phyloP scores from a whole-genome alignment of 1,140 invertebrate species.

The Aphaenogaster floridana region DNA sequence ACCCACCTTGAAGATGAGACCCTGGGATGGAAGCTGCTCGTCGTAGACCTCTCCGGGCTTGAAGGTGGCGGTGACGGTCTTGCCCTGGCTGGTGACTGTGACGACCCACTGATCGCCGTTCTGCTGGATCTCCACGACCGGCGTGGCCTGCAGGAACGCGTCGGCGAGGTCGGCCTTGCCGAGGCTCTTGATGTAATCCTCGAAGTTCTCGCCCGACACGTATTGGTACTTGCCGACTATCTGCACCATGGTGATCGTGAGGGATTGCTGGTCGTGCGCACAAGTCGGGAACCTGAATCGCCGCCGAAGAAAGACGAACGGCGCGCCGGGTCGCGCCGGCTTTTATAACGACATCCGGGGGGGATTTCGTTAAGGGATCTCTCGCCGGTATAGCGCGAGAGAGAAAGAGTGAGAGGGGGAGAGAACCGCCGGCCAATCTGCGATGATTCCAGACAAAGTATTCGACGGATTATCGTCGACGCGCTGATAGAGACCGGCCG shows the following conservation, averaged over 20 bases:
- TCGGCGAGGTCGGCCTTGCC: constrained; percentile 71
- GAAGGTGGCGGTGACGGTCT: constrained; percentile 78
- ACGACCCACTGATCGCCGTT: constrained; percentile 80
- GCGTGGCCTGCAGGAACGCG: constrained; percentile 75
- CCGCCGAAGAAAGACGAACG: constrained; percentile 36
- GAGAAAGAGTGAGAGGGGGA: neutral
- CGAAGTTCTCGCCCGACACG: constrained; percentile 82
- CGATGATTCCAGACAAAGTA: constrained; percentile 66
- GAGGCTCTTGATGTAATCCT: constrained; percentile 81
- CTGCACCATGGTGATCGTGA: constrained; percentile 77
- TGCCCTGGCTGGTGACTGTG: constrained; percentile 78
- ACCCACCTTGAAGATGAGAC: constrained; percentile 80
- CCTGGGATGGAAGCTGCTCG: constrained; percentile 82
- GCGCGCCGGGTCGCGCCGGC: constrained; percentile 47
- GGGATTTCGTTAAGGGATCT: constrained; percentile 33
- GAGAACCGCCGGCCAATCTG: constrained; percentile 54
- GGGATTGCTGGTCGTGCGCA: constrained; percentile 14
- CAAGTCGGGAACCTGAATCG: neutral
- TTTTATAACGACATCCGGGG: constrained; percentile 79
- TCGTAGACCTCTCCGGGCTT: constrained; percentile 82
- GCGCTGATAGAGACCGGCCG: constrained; percentile 23
- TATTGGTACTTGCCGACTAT: constrained; percentile 83
- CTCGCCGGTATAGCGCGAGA: neutral
- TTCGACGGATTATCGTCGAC: constrained; percentile 68
- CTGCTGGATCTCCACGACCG: constrained; percentile 79